These are phyloP conservation scores for Chloroceryle aenea DNA, from an alignment of 2,113 vertebrate genomes.

Conservation along the genomic window DNA sequence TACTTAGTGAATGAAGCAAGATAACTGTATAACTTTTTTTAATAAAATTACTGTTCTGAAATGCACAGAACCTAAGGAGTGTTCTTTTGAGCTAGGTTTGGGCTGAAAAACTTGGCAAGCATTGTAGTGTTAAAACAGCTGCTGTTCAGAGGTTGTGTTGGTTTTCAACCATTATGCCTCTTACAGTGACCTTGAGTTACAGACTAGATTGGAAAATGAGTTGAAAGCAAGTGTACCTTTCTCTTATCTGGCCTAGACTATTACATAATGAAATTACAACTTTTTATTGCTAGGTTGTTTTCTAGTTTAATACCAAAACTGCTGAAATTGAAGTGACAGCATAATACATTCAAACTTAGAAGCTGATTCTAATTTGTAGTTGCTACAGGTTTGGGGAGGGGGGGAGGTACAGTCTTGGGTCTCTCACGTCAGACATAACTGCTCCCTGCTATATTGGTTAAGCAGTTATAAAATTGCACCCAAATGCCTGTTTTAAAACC, in stretches of 20 bases:
- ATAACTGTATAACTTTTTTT: not conserved
- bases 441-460: not conserved
- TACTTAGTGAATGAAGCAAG: not conserved
- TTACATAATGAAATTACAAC: not conserved
- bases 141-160: not conserved
- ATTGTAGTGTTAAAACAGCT: not conserved
- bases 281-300: not conserved
- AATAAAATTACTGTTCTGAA: not conserved
- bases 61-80: rapidly evolving
- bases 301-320: not conserved
- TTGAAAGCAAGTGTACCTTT: not conserved
- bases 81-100: not conserved
- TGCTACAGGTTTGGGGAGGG: not conserved
- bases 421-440: not conserved
- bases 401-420: not conserved
- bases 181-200: not conserved
- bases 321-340: not conserved
- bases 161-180: not conserved
- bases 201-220: not conserved
- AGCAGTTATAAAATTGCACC: not conserved
- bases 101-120: not conserved
- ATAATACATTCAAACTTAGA: not conserved
- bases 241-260: not conserved
- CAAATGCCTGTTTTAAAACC: not conserved
- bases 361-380: not conserved